phyloP scores from a whole-genome alignment of 1,140 invertebrate species.

The Fopius arisanus region DNA sequence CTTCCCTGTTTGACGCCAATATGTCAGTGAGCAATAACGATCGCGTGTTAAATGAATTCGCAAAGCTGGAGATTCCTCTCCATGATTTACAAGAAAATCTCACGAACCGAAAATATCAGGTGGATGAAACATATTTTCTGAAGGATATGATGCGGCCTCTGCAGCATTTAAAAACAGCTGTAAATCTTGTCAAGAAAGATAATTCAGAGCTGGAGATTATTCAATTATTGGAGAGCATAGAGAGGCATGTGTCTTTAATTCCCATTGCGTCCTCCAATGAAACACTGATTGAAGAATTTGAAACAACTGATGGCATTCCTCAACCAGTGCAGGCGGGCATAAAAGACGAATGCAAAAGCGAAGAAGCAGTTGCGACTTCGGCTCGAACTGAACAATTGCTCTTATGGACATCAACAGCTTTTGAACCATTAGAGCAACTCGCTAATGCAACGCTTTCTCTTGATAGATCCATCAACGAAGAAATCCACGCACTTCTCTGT shows the following conservation, averaged over 20 bases:
- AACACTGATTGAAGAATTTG: constrained; percentile 25
- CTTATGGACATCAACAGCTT: constrained; percentile 27
- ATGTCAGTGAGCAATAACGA: constrained; percentile 35
- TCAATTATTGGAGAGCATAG: constrained; percentile 42
- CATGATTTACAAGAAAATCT: constrained; percentile 49
- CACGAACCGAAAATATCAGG: constrained; percentile 43
- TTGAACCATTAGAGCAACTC: constrained; percentile 43
- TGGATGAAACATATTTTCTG: constrained; percentile 43
- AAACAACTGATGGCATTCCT: constrained; percentile 20
- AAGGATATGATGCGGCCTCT: constrained; percentile 43
- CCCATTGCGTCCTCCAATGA: constrained; percentile 42
- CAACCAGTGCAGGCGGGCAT: constrained; percentile 10
- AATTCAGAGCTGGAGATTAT: constrained; percentile 44
- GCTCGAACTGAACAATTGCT: constrained; percentile 26
- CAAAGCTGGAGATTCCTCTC: constrained; percentile 44
- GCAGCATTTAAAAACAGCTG: constrained; percentile 39
- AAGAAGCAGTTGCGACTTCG: not conserved
- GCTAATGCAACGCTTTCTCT: constrained; percentile 39
- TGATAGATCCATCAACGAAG: constrained; percentile 40
- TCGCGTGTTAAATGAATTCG: constrained; percentile 41
- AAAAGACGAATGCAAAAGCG: not conserved
- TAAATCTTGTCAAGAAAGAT: constrained; percentile 32
- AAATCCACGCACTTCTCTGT: constrained; percentile 38
- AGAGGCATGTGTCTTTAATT: constrained; percentile 43
- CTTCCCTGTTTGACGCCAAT: constrained; percentile 39